Conservation (phyloP, 2,888 invertebrate species). For the Reticulitermes lucifugus region DNA sequence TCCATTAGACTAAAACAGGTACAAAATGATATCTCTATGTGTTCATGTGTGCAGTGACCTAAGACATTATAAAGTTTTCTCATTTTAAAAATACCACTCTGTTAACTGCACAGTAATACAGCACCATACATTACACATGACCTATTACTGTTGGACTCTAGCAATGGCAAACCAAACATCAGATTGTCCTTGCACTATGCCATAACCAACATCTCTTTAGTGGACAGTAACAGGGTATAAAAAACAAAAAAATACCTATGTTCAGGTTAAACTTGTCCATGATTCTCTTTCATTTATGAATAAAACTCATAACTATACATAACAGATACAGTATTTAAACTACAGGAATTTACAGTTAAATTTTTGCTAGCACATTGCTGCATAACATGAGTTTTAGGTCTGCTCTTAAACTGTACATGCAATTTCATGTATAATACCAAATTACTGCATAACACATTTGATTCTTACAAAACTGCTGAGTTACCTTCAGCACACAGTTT, state of each 20-base stretch:
- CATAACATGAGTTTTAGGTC: too few relatives aligned
- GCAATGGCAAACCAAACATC: neutral
- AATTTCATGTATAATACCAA: neutral
- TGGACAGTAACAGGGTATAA: conserved; percentile 46
- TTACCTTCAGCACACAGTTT: neutral
- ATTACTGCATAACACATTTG: neutral
- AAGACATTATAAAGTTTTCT: conserved; percentile 32
- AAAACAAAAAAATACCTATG: conserved; percentile 34
- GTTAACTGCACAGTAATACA: conserved; percentile 50
- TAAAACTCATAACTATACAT: neutral
- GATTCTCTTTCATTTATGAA: neutral
- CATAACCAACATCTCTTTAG: conserved; percentile 23
- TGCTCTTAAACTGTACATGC: neutral
- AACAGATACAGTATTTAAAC: neutral
- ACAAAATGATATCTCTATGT: conserved; percentile 43
- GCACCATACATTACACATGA: conserved; percentile 42
- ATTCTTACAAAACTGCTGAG: neutral
- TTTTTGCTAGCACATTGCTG: neutral
- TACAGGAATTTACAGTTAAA: neutral
- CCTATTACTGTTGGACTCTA: neutral
- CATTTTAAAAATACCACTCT: conserved; percentile 39
- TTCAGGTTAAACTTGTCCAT: neutral
- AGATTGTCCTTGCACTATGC: conserved; percentile 3
- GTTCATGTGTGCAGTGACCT: conserved; percentile 40
- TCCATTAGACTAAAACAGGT: conserved; percentile 44